phyloP scores from a whole-genome alignment of 2,113 vertebrate species.

The Ptilorrhoa leucosticta region DNA sequence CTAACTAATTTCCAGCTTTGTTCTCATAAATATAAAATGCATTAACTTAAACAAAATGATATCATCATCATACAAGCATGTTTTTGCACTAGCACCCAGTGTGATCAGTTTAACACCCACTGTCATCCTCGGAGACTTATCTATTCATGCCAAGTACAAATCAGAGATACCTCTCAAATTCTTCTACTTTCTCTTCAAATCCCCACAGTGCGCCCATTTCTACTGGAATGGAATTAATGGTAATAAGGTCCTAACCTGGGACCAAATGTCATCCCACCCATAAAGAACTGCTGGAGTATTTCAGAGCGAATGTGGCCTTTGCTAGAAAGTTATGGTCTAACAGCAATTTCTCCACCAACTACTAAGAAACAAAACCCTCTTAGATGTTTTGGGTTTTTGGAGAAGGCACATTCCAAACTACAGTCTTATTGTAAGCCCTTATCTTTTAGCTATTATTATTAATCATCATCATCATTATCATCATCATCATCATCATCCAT shows the following conservation, averaged over 20 bases:
- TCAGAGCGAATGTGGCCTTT: background rate
- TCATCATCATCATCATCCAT: background rate
- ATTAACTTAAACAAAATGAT: background rate
- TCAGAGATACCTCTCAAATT: background rate
- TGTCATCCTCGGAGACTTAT: background rate
- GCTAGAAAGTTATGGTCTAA: background rate
- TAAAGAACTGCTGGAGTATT: background rate
- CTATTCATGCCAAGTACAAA: background rate
- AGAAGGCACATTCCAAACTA: background rate
- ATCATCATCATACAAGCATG: background rate
- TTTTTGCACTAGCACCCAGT: background rate
- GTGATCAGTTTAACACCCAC: background rate
- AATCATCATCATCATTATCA: background rate
- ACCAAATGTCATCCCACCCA: background rate
- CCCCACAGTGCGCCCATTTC: background rate
- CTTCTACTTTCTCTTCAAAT: background rate
- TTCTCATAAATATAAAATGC: background rate
- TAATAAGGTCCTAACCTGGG: background rate
- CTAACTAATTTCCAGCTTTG: background rate
- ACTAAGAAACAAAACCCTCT: background rate
- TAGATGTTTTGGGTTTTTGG: background rate
- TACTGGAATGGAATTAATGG: background rate
- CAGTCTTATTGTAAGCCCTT: background rate
- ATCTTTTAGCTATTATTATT: too few species aligned
- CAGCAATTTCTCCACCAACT: background rate